Evolutionary conservation across 2,888 invertebrate species (phyloP), one percentile per base, ranked within the genome.

Genomic region (Troides aeacus): DNA sequence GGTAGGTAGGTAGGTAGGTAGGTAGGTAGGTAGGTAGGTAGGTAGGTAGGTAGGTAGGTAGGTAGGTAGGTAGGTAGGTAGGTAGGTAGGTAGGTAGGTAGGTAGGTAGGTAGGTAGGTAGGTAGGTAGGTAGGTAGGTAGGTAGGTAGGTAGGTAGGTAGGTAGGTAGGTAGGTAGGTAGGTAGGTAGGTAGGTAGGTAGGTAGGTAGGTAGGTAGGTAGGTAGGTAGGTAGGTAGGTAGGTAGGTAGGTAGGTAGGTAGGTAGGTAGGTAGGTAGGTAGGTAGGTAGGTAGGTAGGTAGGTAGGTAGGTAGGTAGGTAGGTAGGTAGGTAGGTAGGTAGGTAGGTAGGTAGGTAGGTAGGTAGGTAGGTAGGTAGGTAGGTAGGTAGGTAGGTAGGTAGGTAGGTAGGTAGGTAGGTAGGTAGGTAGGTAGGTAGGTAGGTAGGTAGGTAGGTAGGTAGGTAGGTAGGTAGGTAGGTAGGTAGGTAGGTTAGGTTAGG

Each of bases 41-140:
- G n/a, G n/a, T n/a, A n/a, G n/a, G n/a, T n/a, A n/a, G n/a, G n/a
- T n/a, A n/a, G n/a, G n/a, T n/a, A n/a, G n/a, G n/a, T n/a, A n/a
- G n/a, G n/a, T n/a, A n/a, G n/a, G n/a, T n/a, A n/a, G n/a, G n/a
- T n/a, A n/a, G n/a, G n/a, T n/a, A n/a, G n/a, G n/a, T 6, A 6
- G 18, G n/a, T 5, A 18, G 8, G 56, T 56, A 56, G 56, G 56
- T 18, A 56, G n/a, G 56, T 56, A 56, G 56, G 56, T 18, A 15
- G 56, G 56, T 56, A n/a, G n/a, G 56, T 56, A 56, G 56, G 56
- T 18, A 56, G 56, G 56, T 18, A 56, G 56, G 56, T 18, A 56
- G 56, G 56, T 56, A n/a, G 56, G 56, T n/a, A 56, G 56, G 56
- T 18, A 56, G 56, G 56, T n/a, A 56, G 56, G 56, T 18, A n/a